phyloP scores from a whole-genome alignment of 2,113 vertebrate genomes.

The Ophthalmolycus amberensis region DNA sequence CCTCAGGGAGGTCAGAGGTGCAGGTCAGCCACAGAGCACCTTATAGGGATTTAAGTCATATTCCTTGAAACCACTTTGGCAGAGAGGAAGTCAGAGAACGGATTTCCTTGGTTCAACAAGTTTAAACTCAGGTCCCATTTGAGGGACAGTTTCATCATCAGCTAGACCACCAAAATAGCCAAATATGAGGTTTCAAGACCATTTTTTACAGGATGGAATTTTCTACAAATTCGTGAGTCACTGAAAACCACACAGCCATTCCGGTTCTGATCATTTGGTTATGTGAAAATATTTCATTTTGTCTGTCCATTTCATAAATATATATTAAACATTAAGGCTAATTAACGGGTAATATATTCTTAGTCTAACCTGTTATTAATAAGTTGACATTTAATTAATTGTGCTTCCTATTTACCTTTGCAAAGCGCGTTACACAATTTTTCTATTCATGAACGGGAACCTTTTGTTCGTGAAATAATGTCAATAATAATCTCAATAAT shows the following conservation, averaged over 20 bases:
- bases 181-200: neutral
- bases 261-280: neutral
- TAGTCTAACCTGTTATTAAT: neutral
- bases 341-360: neutral
- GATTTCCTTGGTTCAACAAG: neutral
- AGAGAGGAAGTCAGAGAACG: neutral
- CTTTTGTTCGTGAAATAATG: neutral
- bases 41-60: neutral
- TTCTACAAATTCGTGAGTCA: neutral
- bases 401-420: neutral
- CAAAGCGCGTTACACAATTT: neutral
- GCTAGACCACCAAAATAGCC: neutral
- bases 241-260: neutral
- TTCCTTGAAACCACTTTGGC: neutral
- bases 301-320: neutral
- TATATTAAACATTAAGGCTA: neutral
- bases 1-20: conserved; percentile 8
- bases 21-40: neutral
- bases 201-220: neutral
- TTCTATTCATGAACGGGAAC: neutral
- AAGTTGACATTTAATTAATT: neutral
- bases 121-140: neutral
- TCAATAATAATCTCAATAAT: neutral
- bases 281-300: neutral
- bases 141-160: neutral